Evolutionary conservation across 2,797 vertebrate species (phyloP), one percentile per base, ranked within the genome.

Genomic region (Agapornis canus): DNA sequence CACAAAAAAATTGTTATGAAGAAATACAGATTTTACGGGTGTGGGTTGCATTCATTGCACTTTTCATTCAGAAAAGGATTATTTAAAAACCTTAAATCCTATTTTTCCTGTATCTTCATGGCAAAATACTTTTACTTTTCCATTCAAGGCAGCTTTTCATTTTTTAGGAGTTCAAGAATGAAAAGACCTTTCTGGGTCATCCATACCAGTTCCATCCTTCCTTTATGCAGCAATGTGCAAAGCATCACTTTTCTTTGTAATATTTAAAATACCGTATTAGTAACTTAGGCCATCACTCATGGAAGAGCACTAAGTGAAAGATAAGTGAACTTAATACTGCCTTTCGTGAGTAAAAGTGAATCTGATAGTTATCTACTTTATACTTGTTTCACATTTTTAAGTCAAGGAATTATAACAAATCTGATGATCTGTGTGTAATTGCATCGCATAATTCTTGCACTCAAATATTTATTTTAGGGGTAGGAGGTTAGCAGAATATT

Each of bases 331-430:
- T 85, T 91, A 72, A 80, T 73, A 42, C 9, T 45, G 21, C 12
- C 56, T 96, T 96, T 89, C 80, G 72, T 92, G 60, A 87, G 42
- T 64, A 52, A 42, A 57, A 56, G 64, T 79, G 82, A 71, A 70
- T 94, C 82, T 78, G 75, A 54, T 31, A 90, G 56, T 66, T 92
- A 92, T 48, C 64, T 69, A 45, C 42, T 92, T 85, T 64, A 57
- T 63, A 59, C 7, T 42, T 60, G 70, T 94, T 92, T 86, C 70
- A 70, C 65, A 42, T 92, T 56, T 69, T 19, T 56, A 90, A 86
- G 20, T 82, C 70, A 73, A 92, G 56, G 37, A 93, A 69, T 75
- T 71, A 23, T 49, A 82, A 63, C 23, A 61, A 22, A 51, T 90
- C 43, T 37, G 13, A 47, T 54, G 59, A 65, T 88, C 57, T 68